Percentiles rank a stretch among this genome's conserved stretches.
Evolutionary conservation across 2,113 vertebrate genomes (phyloP).

Genomic region (Symphodus melops): DNA sequence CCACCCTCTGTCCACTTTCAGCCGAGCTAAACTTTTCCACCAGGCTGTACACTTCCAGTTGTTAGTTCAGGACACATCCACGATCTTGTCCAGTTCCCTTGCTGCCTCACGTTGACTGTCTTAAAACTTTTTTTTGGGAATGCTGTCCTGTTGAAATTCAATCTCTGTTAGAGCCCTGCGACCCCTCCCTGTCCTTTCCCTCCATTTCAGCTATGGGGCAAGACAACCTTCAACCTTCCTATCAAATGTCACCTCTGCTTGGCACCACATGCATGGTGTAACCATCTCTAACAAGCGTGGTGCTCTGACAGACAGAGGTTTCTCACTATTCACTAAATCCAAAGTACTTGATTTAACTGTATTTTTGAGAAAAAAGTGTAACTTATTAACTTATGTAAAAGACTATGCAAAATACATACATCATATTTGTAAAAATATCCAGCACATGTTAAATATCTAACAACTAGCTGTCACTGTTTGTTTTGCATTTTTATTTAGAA

Average conservation of each 20-base stretch:
- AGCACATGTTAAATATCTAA: not conserved
- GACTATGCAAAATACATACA: not conserved
- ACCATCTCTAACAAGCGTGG: constrained; percentile 49
- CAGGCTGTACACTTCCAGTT: constrained; percentile 45
- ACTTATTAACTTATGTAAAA: not conserved
- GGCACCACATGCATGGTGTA: constrained; percentile 25
- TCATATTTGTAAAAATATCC: not conserved
- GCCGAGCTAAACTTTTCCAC: constrained; percentile 21
- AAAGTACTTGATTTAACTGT: not conserved
- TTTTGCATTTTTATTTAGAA: not conserved
- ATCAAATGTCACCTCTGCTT: constrained; percentile 74
- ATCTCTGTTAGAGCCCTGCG: constrained; percentile 66
- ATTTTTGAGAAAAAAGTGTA: not conserved
- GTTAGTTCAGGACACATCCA: constrained; percentile 66
- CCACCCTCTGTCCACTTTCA: constrained; percentile 18
- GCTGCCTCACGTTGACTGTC: constrained; percentile 67
- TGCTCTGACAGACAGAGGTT: constrained; percentile 38
- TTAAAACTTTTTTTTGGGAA: constrained; percentile 71
- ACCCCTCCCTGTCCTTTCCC: constrained; percentile 63
- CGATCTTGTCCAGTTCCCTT: constrained; percentile 50
- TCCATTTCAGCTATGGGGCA: constrained; percentile 67
- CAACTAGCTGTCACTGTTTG: not conserved
- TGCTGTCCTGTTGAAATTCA: constrained; percentile 87
- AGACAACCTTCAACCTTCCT: constrained; percentile 72
- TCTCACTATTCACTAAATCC: constrained; percentile 1